Evolutionary conservation across 2,113 vertebrate species (phyloP), one percentile per base, ranked within the genome.

Genomic region (Corythaixoides concolor): DNA sequence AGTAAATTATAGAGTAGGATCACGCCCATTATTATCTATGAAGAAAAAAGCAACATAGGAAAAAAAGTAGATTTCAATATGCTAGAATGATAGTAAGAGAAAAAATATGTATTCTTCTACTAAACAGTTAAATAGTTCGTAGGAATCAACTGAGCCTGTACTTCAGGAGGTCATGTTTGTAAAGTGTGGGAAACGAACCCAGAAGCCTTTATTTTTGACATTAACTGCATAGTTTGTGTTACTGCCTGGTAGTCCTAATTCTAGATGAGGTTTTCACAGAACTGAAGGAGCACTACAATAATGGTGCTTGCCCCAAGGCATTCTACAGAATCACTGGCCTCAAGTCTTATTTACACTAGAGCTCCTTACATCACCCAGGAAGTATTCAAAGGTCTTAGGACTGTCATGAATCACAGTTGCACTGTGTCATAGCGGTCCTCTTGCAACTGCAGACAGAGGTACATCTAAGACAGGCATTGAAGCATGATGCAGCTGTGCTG

Each of bases 1-100:
- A 99, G 94, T 21, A 99, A 87, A 43, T 99, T 97, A 70, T 99
- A 98, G 7, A 99, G 98, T 53, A 99, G 98, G 87, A 99, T 99
- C 74, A 99, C 99, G 4, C 99, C 99, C 99, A 99, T 99, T 93
- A 99, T 99, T 72, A 99, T 99, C 99, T 99, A 94, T n/a, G 58
- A 56, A 92, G 74, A 52, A 58, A 88, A 86, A 75, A 82, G 12
- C 66, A 85, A 80, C 24, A 58, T 1, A 37, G 32, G 2, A 15
- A 33, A 26, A 52, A 63, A 72, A 12, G 15, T 11, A 41, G 11
- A 66, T 87, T 90, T 95, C n/a, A 73, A 41, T 84, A 49, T n/a
- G 17, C 4, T 22, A 85, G 62, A 86, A 85, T 26, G 17, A 69
- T 24, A 87, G 27, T 43, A 92, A 87, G 52, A 41, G 69, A 84